These are phyloP conservation scores for Synanthedon vespiformis DNA, from an alignment of 2,888 invertebrate species.

Conservation along the genomic window DNA sequence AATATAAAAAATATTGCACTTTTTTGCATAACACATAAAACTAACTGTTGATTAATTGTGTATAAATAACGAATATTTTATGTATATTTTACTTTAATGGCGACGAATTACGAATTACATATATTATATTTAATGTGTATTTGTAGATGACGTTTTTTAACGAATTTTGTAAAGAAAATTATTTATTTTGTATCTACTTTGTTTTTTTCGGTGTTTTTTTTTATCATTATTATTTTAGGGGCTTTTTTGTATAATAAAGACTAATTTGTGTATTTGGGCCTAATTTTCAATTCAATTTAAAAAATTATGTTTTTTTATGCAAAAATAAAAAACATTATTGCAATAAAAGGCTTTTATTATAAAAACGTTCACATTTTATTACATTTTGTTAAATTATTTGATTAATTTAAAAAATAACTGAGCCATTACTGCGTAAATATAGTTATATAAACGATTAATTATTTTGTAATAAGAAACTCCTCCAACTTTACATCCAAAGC, in stretches of 20 bases:
- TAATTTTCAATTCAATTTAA: conserved; percentile 16
- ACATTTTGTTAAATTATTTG: too few species aligned
- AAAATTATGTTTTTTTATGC: conserved; percentile 17
- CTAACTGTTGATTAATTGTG: conserved; percentile 54
- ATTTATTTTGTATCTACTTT: conserved; percentile 29
- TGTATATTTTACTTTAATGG: conserved; percentile 47
- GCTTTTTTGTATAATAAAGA: conserved; percentile 20
- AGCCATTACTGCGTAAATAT: too few species aligned
- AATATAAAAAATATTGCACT: conserved; percentile 37
- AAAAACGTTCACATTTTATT: too few species aligned
- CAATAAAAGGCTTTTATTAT: conserved; percentile 5
- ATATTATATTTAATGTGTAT: background rate
- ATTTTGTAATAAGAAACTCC: conserved; percentile 19
- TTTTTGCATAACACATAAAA: conserved; percentile 53
- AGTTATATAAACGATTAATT: background rate
- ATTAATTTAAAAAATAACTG: too few species aligned
- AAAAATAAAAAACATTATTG: conserved; percentile 61
- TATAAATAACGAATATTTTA: conserved; percentile 34
- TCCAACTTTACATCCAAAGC: conserved; percentile 36
- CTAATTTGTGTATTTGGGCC: conserved; percentile 23
- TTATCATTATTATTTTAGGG: conserved; percentile 7
- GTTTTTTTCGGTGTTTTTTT: conserved; percentile 16
- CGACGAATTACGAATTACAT: conserved; percentile 17
- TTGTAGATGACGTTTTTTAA: background rate
- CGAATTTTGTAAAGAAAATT: conserved; percentile 7